Evolutionary conservation across 2,888 invertebrate species (phyloP), one percentile per base, ranked within the genome.

Genomic region (Phaonia tiefii): DNA sequence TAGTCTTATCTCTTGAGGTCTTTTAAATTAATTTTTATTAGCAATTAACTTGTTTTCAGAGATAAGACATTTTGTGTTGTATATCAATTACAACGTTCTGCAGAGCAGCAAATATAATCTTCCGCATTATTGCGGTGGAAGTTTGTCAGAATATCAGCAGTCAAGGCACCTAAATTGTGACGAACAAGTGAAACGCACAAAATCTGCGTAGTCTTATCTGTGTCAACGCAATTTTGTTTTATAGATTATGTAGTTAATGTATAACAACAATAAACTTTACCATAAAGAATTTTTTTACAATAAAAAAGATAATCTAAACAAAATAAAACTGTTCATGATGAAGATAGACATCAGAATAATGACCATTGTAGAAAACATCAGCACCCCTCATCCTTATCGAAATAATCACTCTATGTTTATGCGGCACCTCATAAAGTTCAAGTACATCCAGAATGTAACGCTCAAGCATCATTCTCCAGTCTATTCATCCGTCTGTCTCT

Each of bases 381-480:
- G 10, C 44, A 13, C 7, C 10, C 4, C 2, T 44, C 10, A 11
- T 44, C 13, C 2, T 44, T 15, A 13, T 49, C 26, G 22, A 78
- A 78, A 46, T 44, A 15, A 73, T 78, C 54, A 63, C 31, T 56
- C n/a, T 1, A 56, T 73, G 25, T 67, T 22, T 37, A 17, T 66
- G 31, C 5, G 56, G 15, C 1, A 44, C 46, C 54, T 66, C 49
- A 46, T 54, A 80, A 71, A 63, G 72, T 77, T 74, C 71, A 51
- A 76, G 70, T 73, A 73, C 75, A 46, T 46, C 20, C 3, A 20
- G 4, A 31, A 8, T 31, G 31, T 31, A 31, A n/a, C n/a, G n/a
- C n/a, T n/a, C n/a, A n/a, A n/a, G n/a, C n/a, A n/a, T n/a, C n/a
- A n/a, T n/a, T n/a, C n/a, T n/a, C n/a, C n/a, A n/a, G n/a, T n/a